Conservation (phyloP, 2,888 invertebrate species). For the Drosophila merina region DNA sequence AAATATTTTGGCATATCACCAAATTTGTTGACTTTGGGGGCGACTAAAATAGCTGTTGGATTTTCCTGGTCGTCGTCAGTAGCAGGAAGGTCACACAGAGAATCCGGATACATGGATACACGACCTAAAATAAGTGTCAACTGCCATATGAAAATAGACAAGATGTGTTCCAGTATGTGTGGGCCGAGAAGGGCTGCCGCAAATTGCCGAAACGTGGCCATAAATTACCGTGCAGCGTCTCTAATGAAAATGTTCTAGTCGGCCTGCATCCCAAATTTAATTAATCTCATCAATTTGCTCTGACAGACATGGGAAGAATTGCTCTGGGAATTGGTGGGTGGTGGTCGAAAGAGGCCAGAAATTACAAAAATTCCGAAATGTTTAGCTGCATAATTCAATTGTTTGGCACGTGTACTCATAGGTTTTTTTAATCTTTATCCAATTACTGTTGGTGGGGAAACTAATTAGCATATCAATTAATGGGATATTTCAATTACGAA, state of each 20-base stretch:
- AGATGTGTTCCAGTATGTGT: not conserved
- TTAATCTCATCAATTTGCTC: slow-evolving; percentile 71
- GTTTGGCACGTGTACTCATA: not conserved
- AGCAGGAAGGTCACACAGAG: slow-evolving; percentile 24
- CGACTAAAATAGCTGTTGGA: slow-evolving; percentile 41
- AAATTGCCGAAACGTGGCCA: slow-evolving; percentile 60
- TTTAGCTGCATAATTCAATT: not conserved
- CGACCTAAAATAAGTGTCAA: slow-evolving; percentile 59
- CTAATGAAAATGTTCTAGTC: slow-evolving; percentile 62
- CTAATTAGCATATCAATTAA: not conserved
- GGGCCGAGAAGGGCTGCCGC: slow-evolving; percentile 20
- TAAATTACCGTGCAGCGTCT: slow-evolving; percentile 54
- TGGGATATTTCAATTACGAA: not conserved
- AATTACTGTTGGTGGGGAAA: not conserved
- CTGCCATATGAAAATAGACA: slow-evolving; percentile 50
- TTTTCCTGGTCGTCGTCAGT: not conserved
- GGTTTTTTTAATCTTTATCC: not conserved
- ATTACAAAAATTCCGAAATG: not conserved
- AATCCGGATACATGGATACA: slow-evolving; percentile 32
- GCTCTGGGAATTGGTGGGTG: not conserved
- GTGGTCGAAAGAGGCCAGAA: not conserved
- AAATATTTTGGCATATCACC: slow-evolving; percentile 45
- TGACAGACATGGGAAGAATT: slow-evolving; percentile 55
- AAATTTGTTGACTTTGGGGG: slow-evolving; percentile 37
- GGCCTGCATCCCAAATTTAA: slow-evolving; percentile 63